Evolutionary conservation across 2,888 invertebrate species (phyloP).

Genomic region (Diarsia rubi): DNA sequence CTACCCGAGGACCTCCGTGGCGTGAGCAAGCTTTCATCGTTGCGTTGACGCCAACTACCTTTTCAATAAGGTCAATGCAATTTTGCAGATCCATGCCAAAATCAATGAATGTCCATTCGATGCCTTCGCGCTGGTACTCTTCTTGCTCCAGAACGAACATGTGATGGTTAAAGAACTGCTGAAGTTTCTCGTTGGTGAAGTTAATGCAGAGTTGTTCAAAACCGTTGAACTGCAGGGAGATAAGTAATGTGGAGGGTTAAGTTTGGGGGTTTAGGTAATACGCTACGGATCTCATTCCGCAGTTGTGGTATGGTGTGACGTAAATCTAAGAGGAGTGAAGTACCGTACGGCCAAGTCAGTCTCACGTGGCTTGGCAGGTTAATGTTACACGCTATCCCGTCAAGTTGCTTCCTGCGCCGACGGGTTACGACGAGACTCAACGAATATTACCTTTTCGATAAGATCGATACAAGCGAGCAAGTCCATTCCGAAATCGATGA

Average conservation of each 20-base stretch:
- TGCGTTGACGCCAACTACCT: slow-evolving; percentile 93
- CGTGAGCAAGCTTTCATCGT: slow-evolving; percentile 89
- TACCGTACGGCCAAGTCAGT: slow-evolving; percentile 63
- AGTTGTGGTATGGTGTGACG: slow-evolving; percentile 74
- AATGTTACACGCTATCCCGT: slow-evolving; percentile 67
- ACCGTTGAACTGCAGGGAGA: slow-evolving; percentile 95
- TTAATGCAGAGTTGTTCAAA: slow-evolving; percentile 99
- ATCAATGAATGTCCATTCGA: slow-evolving; percentile 99
- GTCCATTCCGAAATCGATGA: slow-evolving; percentile 99
- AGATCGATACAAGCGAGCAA: slow-evolving; percentile 98
- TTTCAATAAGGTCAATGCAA: slow-evolving; percentile 98
- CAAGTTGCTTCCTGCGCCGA: slow-evolving; percentile 75
- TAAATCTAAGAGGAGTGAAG: slow-evolving; percentile 42
- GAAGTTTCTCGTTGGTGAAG: slow-evolving; percentile 99
- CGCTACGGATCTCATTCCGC: slow-evolving; percentile 87
- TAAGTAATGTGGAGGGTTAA: slow-evolving; percentile 83
- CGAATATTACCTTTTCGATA: slow-evolving; percentile 96
- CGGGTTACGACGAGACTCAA: slow-evolving; percentile 68
- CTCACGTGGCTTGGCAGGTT: slow-evolving; percentile 65
- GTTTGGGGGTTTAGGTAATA: slow-evolving; percentile 75
- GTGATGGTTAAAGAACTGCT: slow-evolving; percentile 99
- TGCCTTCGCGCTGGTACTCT: slow-evolving; percentile 98
- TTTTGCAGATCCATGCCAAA: slow-evolving; percentile 99
- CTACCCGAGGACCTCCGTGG: slow-evolving; percentile 82
- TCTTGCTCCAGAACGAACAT: slow-evolving; percentile 99